Percentiles rank a stretch among this genome's conserved stretches.
phyloP scores from a whole-genome alignment of 2,113 vertebrate genomes.

The Syngnathus scovelli region DNA sequence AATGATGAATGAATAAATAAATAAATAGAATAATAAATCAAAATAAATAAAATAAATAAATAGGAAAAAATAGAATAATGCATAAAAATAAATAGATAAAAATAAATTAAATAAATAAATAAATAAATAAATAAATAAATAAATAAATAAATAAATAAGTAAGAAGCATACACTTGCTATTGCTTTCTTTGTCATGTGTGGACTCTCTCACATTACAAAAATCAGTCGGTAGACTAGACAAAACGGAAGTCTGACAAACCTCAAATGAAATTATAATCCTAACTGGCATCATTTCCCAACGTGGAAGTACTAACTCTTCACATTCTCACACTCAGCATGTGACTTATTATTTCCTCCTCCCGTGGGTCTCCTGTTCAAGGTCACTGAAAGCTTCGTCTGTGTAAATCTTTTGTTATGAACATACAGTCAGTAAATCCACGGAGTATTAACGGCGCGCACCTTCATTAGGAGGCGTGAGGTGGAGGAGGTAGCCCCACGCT shows the following conservation, averaged over 20 bases:
- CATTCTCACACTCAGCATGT: background rate
- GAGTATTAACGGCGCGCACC: conserved; percentile 39
- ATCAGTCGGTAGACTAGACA: background rate
- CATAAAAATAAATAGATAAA: no score
- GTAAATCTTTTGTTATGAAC: conserved; percentile 41
- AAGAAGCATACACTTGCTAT: no score
- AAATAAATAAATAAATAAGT: no score
- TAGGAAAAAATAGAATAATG: no score
- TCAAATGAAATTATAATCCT: background rate
- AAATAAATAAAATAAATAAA: no score
- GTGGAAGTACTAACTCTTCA: background rate
- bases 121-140: no score
- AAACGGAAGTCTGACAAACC: background rate
- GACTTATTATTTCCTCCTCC: background rate
- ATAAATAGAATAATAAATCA: no score
- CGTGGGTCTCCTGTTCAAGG: background rate
- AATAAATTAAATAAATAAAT: no score
- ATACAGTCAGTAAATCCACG: conserved; percentile 24
- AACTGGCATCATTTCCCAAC: background rate
- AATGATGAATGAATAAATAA: no score
- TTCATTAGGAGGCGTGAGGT: conserved; percentile 32
- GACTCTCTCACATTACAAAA: background rate
- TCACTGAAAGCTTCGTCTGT: conserved; percentile 9
- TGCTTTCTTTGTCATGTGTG: background rate
- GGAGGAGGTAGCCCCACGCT: conserved; percentile 22